Base-by-base conservation (phyloP, 2,797 vertebrate genomes). In the Pipistrellus kuhlii region DNA sequence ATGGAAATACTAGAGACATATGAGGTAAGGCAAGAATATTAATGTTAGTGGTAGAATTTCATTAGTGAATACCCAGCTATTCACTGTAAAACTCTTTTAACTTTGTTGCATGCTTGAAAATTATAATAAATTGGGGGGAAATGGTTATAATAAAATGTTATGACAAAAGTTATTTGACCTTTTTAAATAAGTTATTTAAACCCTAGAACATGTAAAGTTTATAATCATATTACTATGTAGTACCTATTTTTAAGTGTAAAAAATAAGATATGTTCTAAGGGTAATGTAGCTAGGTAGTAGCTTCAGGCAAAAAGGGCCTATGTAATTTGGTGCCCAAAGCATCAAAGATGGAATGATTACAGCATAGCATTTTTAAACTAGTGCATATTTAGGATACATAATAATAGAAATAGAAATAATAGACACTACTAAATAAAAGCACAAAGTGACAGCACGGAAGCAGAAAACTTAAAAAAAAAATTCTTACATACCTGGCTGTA, bases 401-500 rank as follows among this genome's bases (percentile, higher is more conserved):
- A 73, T 25, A 83, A 75, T 46, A 62, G 41, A 64, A 83, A 59
- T 23, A 57, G 88, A 84, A 91, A 55, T 64, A 30, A 0, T 64
- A 17, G 27, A 30, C 25, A 64, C 72, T 46, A 68, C 46, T 62
- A 92, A 59, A 59, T 64, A 59, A 92, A 94, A 93, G 46, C 69
- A 87, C 13, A 4, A 88, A 8, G 10, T 55, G 38, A 84, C 17
- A 87, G 46, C 44, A 68, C 4, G 41, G 77, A 71, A 85, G 68
- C n/a, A 94, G 48, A 88, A 83, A 46, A 32, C 15, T 68, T 35
- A 10, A 32, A 68, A 32, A 66, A 68, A 68, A n/a, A 64, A 64
- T n/a, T 68, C n/a, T 68, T 68, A 32, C 98, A 88, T 96, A 99
- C 99, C 94, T 99, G 99, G 41, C 98, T 99, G 98, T 99, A 99